Percentiles rank a stretch among this genome's conserved stretches.
Evolutionary conservation across 2,113 vertebrate species (phyloP).

Genomic region (Peucedramus taeniatus): DNA sequence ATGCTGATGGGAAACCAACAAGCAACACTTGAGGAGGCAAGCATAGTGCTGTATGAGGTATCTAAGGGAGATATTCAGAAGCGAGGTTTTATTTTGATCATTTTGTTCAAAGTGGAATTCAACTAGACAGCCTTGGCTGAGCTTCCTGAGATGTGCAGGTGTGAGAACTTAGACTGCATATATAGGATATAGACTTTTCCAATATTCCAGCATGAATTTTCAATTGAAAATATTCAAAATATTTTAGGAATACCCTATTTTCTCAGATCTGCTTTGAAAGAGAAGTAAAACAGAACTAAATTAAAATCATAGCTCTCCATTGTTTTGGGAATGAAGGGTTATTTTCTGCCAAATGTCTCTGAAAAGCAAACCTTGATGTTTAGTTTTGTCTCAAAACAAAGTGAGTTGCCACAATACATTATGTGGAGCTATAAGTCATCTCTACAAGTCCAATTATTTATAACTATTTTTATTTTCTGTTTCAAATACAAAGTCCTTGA

Average conservation of each 20-base stretch:
- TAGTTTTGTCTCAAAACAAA: neutral
- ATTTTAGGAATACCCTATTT: neutral
- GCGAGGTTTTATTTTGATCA: neutral
- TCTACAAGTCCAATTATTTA: neutral
- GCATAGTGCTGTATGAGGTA: fast-evolving
- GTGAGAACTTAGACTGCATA: neutral
- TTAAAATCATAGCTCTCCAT: neutral
- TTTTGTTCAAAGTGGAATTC: neutral
- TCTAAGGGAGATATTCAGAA: neutral
- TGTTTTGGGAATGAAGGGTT: neutral
- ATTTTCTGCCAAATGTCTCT: constrained; percentile 10
- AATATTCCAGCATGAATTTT: neutral
- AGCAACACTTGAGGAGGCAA: neutral
- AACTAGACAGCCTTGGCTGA: neutral
- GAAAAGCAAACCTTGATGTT: neutral
- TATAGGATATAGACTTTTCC: neutral
- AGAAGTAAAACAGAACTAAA: neutral
- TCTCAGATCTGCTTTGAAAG: neutral
- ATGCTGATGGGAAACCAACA: neutral
- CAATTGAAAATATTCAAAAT: neutral
- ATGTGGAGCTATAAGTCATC: neutral
- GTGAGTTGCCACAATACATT: neutral
- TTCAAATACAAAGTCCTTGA: constrained; percentile 17
- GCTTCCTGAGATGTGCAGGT: neutral
- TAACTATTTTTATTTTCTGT: constrained; percentile 7